These are phyloP conservation scores for Polymixis lichenea DNA, from an alignment of 2,888 invertebrate species.

Conservation along the genomic window DNA sequence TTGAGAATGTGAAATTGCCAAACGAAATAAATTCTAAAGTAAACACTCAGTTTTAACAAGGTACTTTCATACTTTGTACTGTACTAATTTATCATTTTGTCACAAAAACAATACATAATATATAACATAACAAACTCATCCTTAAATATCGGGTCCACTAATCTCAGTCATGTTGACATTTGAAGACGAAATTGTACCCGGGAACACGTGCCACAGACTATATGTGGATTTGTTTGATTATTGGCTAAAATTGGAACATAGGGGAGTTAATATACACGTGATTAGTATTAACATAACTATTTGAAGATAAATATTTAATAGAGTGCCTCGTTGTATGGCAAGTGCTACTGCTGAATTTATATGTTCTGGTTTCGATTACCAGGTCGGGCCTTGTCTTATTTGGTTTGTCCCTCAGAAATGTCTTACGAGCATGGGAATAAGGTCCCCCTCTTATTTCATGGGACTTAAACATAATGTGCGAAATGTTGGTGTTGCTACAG, in stretches of 20 bases:
- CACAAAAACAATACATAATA: too few relatives aligned
- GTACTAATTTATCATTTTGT: too few relatives aligned
- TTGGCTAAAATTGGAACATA: background rate
- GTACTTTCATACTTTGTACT: too few relatives aligned
- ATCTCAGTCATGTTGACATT: background rate
- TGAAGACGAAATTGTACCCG: background rate
- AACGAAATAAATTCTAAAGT: too few relatives aligned
- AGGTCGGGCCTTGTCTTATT: too few relatives aligned
- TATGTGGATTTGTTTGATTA: background rate
- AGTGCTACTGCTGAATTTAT: background rate
- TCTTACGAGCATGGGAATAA: background rate
- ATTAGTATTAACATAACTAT: background rate
- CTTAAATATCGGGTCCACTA: background rate
- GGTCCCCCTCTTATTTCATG: background rate
- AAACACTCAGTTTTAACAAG: too few relatives aligned
- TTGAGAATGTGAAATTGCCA: too few relatives aligned
- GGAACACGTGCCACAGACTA: constrained; percentile 3
- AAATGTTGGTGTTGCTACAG: too few relatives aligned
- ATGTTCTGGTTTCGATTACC: background rate
- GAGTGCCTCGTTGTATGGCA: background rate
- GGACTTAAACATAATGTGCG: background rate
- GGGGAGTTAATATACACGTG: constrained; percentile 4
- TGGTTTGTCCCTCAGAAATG: background rate
- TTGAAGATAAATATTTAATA: background rate
- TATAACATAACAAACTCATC: background rate